Conservation (phyloP, 1,140 invertebrate genomes). For the Bombus waltoni region DNA sequence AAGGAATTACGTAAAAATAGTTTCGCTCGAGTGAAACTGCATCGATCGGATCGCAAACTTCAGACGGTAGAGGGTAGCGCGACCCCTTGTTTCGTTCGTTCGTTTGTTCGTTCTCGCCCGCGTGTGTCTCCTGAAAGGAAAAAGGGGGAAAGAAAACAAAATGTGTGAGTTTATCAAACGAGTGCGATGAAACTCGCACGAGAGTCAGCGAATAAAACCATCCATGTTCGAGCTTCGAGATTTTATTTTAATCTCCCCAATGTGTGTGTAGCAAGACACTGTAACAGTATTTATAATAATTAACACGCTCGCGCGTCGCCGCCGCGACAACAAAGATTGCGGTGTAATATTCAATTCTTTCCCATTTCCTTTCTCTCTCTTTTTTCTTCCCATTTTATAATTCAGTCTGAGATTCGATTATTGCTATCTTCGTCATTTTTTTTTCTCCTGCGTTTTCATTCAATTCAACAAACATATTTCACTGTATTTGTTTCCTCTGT, state of each 20-base stretch:
- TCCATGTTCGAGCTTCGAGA: constrained; percentile 65
- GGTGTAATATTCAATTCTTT: constrained; percentile 64
- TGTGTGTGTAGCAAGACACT: constrained; percentile 67
- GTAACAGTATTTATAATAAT: constrained; percentile 73
- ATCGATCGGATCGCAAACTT: not conserved
- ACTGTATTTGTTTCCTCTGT: not conserved
- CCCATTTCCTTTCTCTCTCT: not conserved
- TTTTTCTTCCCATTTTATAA: constrained; percentile 40
- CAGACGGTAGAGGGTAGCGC: not conserved
- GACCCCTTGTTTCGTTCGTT: not conserved
- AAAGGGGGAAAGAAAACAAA: not conserved
- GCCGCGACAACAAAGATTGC: constrained; percentile 67
- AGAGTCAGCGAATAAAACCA: constrained; percentile 41
- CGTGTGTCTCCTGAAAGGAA: not conserved
- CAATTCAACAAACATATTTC: constrained; percentile 51
- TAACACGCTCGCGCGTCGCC: constrained; percentile 69
- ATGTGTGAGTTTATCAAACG: not conserved
- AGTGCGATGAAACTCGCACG: not conserved
- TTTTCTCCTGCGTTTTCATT: not conserved
- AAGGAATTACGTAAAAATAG: not conserved
- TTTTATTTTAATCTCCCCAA: constrained; percentile 71
- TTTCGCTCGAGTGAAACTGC: not conserved
- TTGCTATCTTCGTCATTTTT: constrained; percentile 62
- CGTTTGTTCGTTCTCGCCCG: not conserved
- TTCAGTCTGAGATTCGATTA: constrained; percentile 72